Percentiles rank a stretch among this genome's conserved stretches.
Conservation (phyloP, 2,797 vertebrate species). For the Delichon dasypus region DNA sequence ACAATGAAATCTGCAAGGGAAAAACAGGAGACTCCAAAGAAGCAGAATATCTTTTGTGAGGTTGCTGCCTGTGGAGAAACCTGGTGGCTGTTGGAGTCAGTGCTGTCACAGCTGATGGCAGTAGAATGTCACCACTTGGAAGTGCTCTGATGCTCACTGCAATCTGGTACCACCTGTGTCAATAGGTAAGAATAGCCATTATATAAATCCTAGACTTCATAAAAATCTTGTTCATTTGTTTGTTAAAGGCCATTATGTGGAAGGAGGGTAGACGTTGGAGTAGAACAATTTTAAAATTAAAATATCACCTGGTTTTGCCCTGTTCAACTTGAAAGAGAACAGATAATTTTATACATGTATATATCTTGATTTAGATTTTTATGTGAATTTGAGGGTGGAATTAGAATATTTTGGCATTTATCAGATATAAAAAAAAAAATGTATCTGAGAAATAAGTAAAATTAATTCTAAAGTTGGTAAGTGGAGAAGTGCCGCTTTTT, state of each 20-base stretch:
- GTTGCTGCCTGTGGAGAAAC: background rate
- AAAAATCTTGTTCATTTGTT: background rate
- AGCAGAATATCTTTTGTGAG: background rate
- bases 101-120: background rate
- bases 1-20: background rate
- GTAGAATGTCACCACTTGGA: background rate
- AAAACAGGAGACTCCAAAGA: too few relatives aligned
- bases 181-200: background rate
- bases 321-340: background rate
- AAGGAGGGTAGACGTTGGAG: background rate
- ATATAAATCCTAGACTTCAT: background rate
- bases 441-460: slow-evolving; percentile 1
- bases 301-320: background rate
- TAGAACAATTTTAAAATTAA: background rate
- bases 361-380: background rate
- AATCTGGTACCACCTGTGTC: background rate
- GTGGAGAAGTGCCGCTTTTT: slow-evolving; percentile 32
- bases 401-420: slow-evolving; percentile 2
- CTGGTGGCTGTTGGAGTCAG: background rate
- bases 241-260: background rate
- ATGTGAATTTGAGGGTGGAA: background rate
- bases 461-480: slow-evolving; percentile 42
- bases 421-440: background rate
- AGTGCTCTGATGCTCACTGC: background rate
- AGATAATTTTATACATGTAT: background rate